These are phyloP conservation scores for Kobus ellipsiprymnus DNA, from an alignment of 2,113 vertebrate species.

Conservation along the genomic window DNA sequence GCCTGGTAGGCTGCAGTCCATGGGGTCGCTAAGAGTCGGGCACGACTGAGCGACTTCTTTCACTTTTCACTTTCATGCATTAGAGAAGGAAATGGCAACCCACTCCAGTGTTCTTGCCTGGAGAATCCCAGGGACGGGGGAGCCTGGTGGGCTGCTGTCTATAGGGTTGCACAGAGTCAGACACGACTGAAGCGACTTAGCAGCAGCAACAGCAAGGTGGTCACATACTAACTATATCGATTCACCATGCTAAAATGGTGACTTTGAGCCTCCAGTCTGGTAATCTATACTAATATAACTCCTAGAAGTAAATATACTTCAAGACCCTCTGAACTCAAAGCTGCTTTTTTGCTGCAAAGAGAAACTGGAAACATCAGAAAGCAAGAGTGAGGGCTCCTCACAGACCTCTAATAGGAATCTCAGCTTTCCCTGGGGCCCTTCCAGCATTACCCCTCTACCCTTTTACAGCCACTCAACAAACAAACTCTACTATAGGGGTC, in stretches of 20 bases:
- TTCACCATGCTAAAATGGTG: background rate
- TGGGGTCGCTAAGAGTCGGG: no score
- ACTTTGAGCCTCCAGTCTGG: background rate
- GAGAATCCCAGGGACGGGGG: no score
- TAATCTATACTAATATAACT: background rate
- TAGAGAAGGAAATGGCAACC: no score
- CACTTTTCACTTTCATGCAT: no score
- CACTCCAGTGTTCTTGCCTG: no score
- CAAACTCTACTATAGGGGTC: background rate
- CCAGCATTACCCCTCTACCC: constrained; percentile 23
- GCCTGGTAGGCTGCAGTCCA: no score
- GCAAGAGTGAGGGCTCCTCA: background rate
- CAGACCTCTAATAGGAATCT: constrained; percentile 39
- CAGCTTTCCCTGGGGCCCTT: constrained; percentile 45
- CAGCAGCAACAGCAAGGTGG: background rate
- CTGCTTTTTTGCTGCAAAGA: background rate
- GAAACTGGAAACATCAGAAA: constrained; percentile 40
- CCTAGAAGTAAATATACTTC: background rate
- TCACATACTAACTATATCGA: background rate
- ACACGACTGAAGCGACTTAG: no score
- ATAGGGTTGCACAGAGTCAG: no score
- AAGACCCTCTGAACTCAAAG: background rate
- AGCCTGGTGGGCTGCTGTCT: no score
- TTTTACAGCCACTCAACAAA: constrained; percentile 44
- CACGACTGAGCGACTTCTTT: no score